phyloP scores from a whole-genome alignment of 1,140 invertebrate species.

The Macrobrachium nipponense region DNA sequence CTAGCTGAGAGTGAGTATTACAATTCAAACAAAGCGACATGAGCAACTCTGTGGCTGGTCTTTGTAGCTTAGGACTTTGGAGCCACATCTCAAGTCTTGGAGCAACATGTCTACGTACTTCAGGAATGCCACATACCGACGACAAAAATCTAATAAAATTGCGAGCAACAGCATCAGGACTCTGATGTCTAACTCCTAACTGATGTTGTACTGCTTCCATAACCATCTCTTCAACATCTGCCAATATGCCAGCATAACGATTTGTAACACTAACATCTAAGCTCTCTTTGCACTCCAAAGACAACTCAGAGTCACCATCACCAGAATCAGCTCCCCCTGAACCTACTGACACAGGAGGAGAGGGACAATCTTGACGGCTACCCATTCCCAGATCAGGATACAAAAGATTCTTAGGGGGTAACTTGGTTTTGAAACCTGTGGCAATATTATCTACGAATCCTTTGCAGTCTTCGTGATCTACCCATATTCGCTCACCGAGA shows the following conservation, averaged over 20 bases:
- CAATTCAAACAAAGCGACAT: slow-evolving; percentile 93
- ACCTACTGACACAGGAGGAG: slow-evolving; percentile 61
- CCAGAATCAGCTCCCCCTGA: slow-evolving; percentile 59
- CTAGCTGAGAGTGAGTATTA: slow-evolving; percentile 80
- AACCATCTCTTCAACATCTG: slow-evolving; percentile 84
- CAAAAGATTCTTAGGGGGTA: slow-evolving; percentile 71
- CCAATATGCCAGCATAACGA: slow-evolving; percentile 76
- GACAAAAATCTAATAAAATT: slow-evolving; percentile 89
- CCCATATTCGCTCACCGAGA: slow-evolving; percentile 90
- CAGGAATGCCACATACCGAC: slow-evolving; percentile 85
- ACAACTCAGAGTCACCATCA: slow-evolving; percentile 63
- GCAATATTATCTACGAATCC: slow-evolving; percentile 93
- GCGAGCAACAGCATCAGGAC: slow-evolving; percentile 85
- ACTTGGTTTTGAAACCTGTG: slow-evolving; percentile 87
- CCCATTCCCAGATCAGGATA: slow-evolving; percentile 61
- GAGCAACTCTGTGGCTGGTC: slow-evolving; percentile 92
- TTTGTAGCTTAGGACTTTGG: slow-evolving; percentile 93
- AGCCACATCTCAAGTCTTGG: slow-evolving; percentile 92
- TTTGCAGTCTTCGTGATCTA: slow-evolving; percentile 91
- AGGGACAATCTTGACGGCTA: slow-evolving; percentile 63
- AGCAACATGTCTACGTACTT: slow-evolving; percentile 85
- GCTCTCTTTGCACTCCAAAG: slow-evolving; percentile 62
- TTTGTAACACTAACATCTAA: slow-evolving; percentile 60
- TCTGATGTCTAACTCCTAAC: slow-evolving; percentile 80
- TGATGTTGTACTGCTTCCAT: slow-evolving; percentile 90